Evolutionary conservation across 2,797 vertebrate species (phyloP).

Genomic region (Arctocebus calabarensis): DNA sequence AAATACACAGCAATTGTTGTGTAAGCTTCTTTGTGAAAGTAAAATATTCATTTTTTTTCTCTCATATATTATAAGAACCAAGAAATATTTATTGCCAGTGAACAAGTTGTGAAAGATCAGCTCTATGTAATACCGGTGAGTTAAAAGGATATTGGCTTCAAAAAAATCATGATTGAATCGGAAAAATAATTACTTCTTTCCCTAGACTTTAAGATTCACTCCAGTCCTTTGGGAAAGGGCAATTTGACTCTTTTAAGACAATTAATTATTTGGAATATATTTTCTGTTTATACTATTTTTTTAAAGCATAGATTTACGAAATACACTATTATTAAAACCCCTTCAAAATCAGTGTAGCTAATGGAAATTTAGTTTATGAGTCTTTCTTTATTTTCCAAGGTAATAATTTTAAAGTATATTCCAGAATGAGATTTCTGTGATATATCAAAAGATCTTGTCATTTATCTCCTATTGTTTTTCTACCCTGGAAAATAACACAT

Average conservation of each 20-base stretch:
- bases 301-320: slow-evolving; percentile 15
- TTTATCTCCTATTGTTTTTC: slow-evolving; percentile 63
- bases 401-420: background rate
- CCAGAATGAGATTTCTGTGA: background rate
- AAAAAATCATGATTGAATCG: slow-evolving; percentile 70
- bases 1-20: background rate
- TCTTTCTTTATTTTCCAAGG: background rate
- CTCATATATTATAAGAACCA: slow-evolving; percentile 93
- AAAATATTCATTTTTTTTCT: slow-evolving; percentile 87
- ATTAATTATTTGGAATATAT: slow-evolving; percentile 64
- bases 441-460: slow-evolving; percentile 15
- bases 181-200: slow-evolving; percentile 80
- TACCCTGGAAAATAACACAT: slow-evolving; percentile 28
- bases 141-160: slow-evolving; percentile 84
- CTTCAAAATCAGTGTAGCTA: slow-evolving; percentile 52
- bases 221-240: slow-evolving; percentile 71
- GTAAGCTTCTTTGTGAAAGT: slow-evolving; percentile 65
- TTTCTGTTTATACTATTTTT: slow-evolving; percentile 81
- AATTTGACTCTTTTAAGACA: slow-evolving; percentile 71
- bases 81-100: slow-evolving; percentile 95
- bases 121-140: slow-evolving; percentile 94
- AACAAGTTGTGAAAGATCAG: slow-evolving; percentile 94
- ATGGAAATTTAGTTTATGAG: background rate
- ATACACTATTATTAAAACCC: background rate
- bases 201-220: slow-evolving; percentile 59